These are phyloP conservation scores for Sebastolobus alascanus DNA, from an alignment of 2,797 vertebrate genomes.

Conservation along the genomic window DNA sequence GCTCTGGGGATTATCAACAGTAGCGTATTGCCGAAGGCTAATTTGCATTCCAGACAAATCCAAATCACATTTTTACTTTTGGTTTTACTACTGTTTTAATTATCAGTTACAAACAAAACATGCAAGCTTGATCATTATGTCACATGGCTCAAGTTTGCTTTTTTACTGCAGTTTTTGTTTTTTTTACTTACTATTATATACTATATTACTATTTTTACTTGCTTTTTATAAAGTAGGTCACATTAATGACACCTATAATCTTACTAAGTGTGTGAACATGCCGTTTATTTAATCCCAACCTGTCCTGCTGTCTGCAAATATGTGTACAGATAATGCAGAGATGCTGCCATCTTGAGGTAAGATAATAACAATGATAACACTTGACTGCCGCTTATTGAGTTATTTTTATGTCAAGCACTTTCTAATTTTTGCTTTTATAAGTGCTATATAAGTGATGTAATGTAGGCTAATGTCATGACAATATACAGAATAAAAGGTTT, in stretches of 20 bases:
- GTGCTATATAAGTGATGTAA: background rate
- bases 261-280: background rate
- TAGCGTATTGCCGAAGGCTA: background rate
- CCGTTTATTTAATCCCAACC: background rate
- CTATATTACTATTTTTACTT: no score
- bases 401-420: background rate
- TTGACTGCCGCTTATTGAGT: background rate
- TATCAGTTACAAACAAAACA: background rate
- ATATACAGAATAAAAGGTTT: background rate
- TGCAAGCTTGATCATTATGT: background rate
- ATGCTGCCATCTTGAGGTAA: slow-evolving; percentile 15
- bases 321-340: background rate
- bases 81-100: background rate
- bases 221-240: background rate
- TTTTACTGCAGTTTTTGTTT: background rate
- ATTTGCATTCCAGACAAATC: slow-evolving; percentile 15
- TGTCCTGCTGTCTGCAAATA: background rate
- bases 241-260: background rate
- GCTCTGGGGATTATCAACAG: background rate
- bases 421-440: background rate
- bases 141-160: background rate
- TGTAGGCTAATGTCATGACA: background rate
- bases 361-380: background rate
- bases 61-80: background rate
- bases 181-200: no score